A percentile compares a stretch with the other conserved stretches of the same genome.
phyloP scores from a whole-genome alignment of 92 coral and sea anemone species.

The Hydrozoanthus gracilis region DNA sequence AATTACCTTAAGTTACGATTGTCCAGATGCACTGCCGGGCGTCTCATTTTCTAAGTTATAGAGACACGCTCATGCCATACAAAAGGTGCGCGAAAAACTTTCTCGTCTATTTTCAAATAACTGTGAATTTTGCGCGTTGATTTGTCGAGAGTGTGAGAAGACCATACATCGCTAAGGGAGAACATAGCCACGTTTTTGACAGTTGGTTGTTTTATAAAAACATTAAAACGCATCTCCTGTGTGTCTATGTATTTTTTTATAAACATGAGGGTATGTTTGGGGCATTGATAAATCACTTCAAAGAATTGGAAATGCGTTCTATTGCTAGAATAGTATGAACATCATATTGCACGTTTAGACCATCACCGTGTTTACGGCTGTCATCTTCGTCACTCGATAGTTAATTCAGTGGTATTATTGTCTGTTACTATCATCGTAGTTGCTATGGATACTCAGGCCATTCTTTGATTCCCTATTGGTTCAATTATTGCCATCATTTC shows the following conservation, averaged over 20 bases:
- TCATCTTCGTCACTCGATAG: background rate
- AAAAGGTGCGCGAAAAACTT: too few species aligned
- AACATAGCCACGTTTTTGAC: too few species aligned
- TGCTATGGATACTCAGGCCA: background rate
- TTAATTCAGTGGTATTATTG: too few species aligned
- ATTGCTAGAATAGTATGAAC: background rate
- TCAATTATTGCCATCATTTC: background rate
- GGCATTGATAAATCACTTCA: background rate
- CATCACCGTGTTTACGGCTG: background rate
- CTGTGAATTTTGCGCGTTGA: too few species aligned
- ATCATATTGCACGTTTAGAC: background rate
- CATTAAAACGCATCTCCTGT: background rate
- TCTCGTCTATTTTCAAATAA: too few species aligned
- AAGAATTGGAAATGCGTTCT: background rate
- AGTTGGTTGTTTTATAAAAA: too few species aligned
- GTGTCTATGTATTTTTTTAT: background rate
- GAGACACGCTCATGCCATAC: too few species aligned
- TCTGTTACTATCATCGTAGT: background rate
- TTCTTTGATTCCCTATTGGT: background rate
- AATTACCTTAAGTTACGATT: too few species aligned
- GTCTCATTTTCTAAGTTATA: too few species aligned
- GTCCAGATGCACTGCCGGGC: too few species aligned
- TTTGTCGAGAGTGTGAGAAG: too few species aligned
- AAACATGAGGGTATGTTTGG: background rate
- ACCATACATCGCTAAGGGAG: too few species aligned